phyloP scores from a whole-genome alignment of 2,113 vertebrate species.

The Tor tambroides region DNA sequence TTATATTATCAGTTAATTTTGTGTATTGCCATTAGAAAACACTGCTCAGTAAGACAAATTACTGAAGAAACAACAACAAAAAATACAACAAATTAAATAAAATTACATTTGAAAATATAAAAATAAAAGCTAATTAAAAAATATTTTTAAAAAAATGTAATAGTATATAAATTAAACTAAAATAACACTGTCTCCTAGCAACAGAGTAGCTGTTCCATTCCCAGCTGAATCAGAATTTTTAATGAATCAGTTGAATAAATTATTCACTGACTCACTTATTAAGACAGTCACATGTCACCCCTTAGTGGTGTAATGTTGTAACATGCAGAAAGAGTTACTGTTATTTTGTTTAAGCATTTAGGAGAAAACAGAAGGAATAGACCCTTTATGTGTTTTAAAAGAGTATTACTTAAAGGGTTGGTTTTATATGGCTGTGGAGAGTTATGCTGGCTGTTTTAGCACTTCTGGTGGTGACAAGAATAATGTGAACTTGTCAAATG shows the following conservation, averaged over 20 bases:
- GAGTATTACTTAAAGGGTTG: background rate
- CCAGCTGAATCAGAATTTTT: background rate
- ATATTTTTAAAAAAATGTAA: background rate
- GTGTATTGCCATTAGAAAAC: constrained; percentile 37
- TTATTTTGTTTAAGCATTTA: background rate
- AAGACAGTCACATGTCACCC: background rate
- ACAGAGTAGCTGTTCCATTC: background rate
- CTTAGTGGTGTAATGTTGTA: background rate
- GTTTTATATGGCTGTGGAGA: background rate
- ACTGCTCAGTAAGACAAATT: constrained; percentile 48
- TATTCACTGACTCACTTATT: background rate
- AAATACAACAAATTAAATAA: too few relatives aligned
- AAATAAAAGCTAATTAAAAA: background rate
- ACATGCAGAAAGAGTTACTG: background rate
- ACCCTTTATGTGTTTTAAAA: background rate
- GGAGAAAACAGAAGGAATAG: background rate
- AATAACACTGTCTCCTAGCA: background rate
- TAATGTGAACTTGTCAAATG: background rate
- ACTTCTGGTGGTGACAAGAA: background rate
- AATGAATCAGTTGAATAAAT: background rate
- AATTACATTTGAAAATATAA: background rate
- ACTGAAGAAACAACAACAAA: constrained; percentile 38
- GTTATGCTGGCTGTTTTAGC: background rate
- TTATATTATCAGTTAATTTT: constrained; percentile 18
- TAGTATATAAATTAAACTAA: background rate